Conservation (phyloP, 2,888 invertebrate species). For the Lydus trimaculatus region DNA sequence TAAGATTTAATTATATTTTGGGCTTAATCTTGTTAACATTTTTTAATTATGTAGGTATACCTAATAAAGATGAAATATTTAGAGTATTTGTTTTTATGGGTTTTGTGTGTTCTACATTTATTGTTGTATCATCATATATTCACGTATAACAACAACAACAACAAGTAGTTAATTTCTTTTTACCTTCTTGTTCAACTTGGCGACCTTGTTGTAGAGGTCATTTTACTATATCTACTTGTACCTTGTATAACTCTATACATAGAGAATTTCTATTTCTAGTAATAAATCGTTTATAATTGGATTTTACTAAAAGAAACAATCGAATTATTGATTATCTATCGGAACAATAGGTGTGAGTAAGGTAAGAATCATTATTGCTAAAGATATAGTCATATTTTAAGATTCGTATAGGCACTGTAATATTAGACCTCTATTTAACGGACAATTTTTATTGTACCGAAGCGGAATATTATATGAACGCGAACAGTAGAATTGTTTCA, state of each 20-base stretch:
- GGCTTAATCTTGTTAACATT: neutral
- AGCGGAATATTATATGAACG: too few relatives aligned
- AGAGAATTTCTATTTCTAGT: neutral
- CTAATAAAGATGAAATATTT: neutral
- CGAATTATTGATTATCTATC: neutral
- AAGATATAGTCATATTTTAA: too few relatives aligned
- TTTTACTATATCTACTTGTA: neutral
- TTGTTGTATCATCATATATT: neutral
- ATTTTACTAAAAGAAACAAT: neutral
- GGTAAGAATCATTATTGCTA: too few relatives aligned
- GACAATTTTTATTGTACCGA: too few relatives aligned
- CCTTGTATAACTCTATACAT: too few relatives aligned
- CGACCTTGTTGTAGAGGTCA: slow-evolving; percentile 19
- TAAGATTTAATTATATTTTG: neutral
- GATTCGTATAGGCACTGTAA: too few relatives aligned
- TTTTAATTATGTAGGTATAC: too few relatives aligned
- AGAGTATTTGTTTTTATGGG: neutral
- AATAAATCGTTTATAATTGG: neutral
- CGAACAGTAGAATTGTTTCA: too few relatives aligned
- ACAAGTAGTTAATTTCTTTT: neutral
- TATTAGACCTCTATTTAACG: too few relatives aligned
- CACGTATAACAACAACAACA: neutral
- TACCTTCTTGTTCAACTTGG: slow-evolving; percentile 12
- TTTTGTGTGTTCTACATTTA: neutral
- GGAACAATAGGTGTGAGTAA: neutral